phyloP scores from a whole-genome alignment of 1,140 invertebrate genomes.

The Drosophila burlai region DNA sequence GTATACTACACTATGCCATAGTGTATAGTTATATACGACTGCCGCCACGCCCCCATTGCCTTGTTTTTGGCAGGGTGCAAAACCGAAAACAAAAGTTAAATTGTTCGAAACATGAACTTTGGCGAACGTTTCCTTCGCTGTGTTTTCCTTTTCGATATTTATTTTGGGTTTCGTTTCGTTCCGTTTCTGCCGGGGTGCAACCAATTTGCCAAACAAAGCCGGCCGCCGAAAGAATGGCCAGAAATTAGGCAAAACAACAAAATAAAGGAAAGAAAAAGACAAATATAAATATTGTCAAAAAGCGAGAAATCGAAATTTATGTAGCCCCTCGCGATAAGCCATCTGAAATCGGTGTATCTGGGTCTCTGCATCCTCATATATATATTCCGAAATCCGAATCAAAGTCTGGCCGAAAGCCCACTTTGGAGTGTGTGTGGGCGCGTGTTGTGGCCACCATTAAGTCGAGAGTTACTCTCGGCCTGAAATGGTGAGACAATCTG shows the following conservation, averaged over 20 bases:
- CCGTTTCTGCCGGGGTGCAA: slow-evolving; percentile 25
- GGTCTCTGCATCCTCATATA: slow-evolving; percentile 2
- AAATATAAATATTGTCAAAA: slow-evolving; percentile 61
- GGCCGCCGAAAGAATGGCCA: slow-evolving; percentile 32
- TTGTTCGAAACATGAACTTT: slow-evolving; percentile 69
- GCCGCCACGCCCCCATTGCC: slow-evolving; percentile 35
- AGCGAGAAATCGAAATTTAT: slow-evolving; percentile 61
- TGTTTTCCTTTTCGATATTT: slow-evolving; percentile 55
- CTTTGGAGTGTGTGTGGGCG: slow-evolving; percentile 44
- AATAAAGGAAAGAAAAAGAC: background rate
- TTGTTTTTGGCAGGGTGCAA: slow-evolving; percentile 68
- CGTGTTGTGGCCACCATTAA: slow-evolving; percentile 53
- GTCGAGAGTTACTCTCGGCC: slow-evolving; percentile 4
- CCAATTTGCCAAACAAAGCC: slow-evolving; percentile 62
- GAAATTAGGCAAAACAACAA: slow-evolving; percentile 21
- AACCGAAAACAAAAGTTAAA: slow-evolving; percentile 68
- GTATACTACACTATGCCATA: slow-evolving; percentile 20
- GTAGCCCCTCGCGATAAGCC: slow-evolving; percentile 66
- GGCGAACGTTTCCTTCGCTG: slow-evolving; percentile 37
- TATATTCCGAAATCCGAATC: background rate
- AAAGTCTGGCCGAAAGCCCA: slow-evolving; percentile 17
- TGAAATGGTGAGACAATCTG: slow-evolving; percentile 41
- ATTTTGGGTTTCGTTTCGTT: slow-evolving; percentile 54
- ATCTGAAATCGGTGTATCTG: slow-evolving; percentile 47
- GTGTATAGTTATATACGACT: slow-evolving; percentile 46